phyloP scores from a whole-genome alignment of 2,797 vertebrate species.

The Sebastes miniatus region DNA sequence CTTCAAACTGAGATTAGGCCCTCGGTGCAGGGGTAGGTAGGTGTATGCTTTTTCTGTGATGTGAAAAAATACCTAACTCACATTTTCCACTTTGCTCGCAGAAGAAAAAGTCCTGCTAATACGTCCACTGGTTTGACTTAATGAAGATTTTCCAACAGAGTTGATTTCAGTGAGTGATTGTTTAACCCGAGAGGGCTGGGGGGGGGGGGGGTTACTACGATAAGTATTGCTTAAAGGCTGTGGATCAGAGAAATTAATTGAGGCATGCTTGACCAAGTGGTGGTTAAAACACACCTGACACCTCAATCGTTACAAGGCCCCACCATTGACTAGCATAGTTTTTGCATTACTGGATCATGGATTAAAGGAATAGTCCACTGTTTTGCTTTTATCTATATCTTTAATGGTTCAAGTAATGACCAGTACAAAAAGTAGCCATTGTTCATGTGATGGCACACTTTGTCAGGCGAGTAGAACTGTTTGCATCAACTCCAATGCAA shows the following conservation, averaged over 20 bases:
- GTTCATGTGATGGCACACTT: neutral
- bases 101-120: neutral
- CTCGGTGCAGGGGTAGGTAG: slow-evolving; percentile 20
- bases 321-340: slow-evolving; percentile 60
- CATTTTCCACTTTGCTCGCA: neutral
- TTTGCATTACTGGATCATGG: slow-evolving; percentile 75
- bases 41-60: neutral
- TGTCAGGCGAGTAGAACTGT: neutral
- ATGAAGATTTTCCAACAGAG: slow-evolving; percentile 12
- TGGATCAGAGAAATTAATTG: slow-evolving; percentile 42
- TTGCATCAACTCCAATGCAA: neutral
- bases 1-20: slow-evolving; percentile 10
- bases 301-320: slow-evolving; percentile 51
- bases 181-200: slow-evolving; percentile 6
- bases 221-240: slow-evolving; percentile 69
- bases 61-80: neutral
- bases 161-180: slow-evolving; percentile 21
- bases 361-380: slow-evolving; percentile 61
- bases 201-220: neutral
- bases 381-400: neutral
- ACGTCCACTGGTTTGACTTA: slow-evolving; percentile 1
- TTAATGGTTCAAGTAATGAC: neutral
- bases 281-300: slow-evolving; percentile 33
- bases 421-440: neutral
- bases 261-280: slow-evolving; percentile 58